Base-by-base conservation (phyloP, 2,797 vertebrate genomes). In the Natrix natrix region DNA sequence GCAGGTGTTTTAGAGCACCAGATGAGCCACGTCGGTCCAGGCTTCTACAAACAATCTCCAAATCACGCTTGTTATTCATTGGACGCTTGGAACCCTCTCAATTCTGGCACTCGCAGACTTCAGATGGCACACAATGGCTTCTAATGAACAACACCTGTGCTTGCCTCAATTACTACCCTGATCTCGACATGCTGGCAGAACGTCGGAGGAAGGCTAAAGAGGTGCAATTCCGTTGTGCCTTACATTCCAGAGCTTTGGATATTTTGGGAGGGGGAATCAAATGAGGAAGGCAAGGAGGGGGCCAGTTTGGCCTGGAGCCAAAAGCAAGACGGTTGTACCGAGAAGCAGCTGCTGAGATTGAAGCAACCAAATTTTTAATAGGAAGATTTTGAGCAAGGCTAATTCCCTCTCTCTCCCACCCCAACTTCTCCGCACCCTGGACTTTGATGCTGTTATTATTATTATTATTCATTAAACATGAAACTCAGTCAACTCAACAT, bases 111-210 rank as follows among this genome's bases (percentile, higher is more conserved):
- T 97, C 96, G 96, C 97, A 97, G 96, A 97, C 98, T 98, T 98
- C 97, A 97, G 96, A 97, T 97, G 97, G 96, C 54, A 93, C 96
- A 98, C 98, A 98, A 98, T 98, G 97, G 97, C 94, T 97, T 95
- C 87, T 98, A 98, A 98, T 98, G 98, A 98, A 97, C 95, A 96
- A 96, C 98, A 98, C 98, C 98, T 98, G 98, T 97, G 97, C 97
- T 97, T 97, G 97, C 97, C 98, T 98, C 97, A 97, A 97, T 98
- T 98, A 96, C 96, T 93, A 93, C 96, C 94, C 94, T 92, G 94
- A 95, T 96, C 95, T 22, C 4, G 56, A 61, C 66, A 8, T 87
- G 97, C 97, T 97, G 97, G 97, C 93, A 60, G 96, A 22, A 83
- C 8, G 0, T 83, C 11, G 74, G 74, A 11, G 37, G 74, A 24